Evolutionary conservation across 2,113 vertebrate species (phyloP), one percentile per base, ranked within the genome.

Genomic region (Podiceps cristatus): DNA sequence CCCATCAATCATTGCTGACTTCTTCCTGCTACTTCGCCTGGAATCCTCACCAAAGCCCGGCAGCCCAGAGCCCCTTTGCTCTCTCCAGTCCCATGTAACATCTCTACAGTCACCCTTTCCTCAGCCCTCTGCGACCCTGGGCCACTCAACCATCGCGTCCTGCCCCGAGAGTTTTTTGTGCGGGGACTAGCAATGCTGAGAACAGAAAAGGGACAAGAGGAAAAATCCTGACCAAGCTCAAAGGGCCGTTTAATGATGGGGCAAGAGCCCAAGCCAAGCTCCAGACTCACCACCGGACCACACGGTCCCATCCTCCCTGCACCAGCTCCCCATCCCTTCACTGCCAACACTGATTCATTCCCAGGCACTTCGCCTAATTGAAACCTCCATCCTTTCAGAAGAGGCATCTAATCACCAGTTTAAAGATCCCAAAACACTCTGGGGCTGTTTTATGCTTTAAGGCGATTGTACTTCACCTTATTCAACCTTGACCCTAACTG

Each of bases 81-180:
- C 28, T 28, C 77, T 45, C 59, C 74, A 29, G 11, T 2, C 50
- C 47, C 52, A 22, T 0, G 2, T 2, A 27, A 5, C 5, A 29
- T 24, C 66, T 15, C 53, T 12, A 24, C 37, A 20, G 5, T 7
- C 4, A 1, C 37, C 35, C 29, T 4, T 6, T 29, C 18, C 44
- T 64, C 72, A 66, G 49, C 35, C 15, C 33, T 71, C 52, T 29
- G 19, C 28, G 25, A 10, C 63, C 58, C 22, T 1, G 5, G 28
- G 24, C 29, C 88, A 20, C 37, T 47, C 23, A 35, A 18, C 4
- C 27, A 25, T 18, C 86, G 18, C 2, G 0, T 69, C 83, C 49
- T 12, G 42, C 40, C n/a, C 59, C 8, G 1, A 44, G 5, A 60
- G 28, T 33, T 62, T 29, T 76, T 64, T 3, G 0, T 3, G 27